Percentiles rank a stretch among this genome's conserved stretches.
Evolutionary conservation across 2,888 invertebrate species (phyloP).

Genomic region (Caenorhabditis plicata): DNA sequence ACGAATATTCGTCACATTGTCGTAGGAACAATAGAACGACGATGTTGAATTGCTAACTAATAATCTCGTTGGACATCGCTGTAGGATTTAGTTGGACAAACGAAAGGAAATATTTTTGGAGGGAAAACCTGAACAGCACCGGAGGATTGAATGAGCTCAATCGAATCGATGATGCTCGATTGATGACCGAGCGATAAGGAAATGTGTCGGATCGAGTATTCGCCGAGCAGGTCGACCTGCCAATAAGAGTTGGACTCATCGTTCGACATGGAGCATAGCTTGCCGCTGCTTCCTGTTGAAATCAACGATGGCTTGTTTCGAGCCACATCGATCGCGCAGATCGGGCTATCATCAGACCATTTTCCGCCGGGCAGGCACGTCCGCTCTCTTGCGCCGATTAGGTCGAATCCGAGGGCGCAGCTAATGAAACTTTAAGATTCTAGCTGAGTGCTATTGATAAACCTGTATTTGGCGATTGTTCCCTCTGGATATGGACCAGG

Average conservation of each 20-base stretch:
- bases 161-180: constrained; percentile 27
- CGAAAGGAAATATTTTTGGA: too few relatives aligned
- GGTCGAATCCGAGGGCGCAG: constrained; percentile 84
- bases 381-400: constrained; percentile 82
- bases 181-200: constrained; percentile 32
- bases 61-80: background rate
- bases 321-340: constrained; percentile 58
- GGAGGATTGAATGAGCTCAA: constrained; percentile 33
- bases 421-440: constrained; percentile 71
- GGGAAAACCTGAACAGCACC: constrained; percentile 35
- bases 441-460: too few relatives aligned
- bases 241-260: constrained; percentile 43
- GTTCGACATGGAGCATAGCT: constrained; percentile 38
- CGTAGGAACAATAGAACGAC: constrained; percentile 25
- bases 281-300: constrained; percentile 39
- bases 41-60: constrained; percentile 23
- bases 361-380: constrained; percentile 66
- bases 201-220: constrained; percentile 37
- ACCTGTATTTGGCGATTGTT: constrained; percentile 75
- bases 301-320: constrained; percentile 46
- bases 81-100: too few relatives aligned
- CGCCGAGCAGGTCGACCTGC: constrained; percentile 45
- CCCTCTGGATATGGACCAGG: constrained; percentile 72
- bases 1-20: constrained; percentile 34
- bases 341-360: constrained; percentile 48